Evolutionary conservation across 2,888 invertebrate species (phyloP).

Genomic region (Synanthedon formicaeformis): DNA sequence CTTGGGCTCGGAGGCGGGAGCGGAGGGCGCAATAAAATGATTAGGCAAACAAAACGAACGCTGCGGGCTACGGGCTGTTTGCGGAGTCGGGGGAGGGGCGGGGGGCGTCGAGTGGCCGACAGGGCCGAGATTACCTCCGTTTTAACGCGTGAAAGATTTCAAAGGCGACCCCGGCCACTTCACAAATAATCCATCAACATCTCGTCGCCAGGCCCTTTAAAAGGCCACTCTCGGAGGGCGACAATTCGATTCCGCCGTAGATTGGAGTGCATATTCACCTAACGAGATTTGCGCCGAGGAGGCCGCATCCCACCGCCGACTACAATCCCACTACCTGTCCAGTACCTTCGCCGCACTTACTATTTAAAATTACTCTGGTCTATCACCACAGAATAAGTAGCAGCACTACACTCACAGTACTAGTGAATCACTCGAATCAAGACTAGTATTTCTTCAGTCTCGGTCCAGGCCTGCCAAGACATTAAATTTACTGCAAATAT

Average conservation of each 20-base stretch:
- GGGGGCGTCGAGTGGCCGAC: slow-evolving; percentile 10
- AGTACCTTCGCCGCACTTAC: neutral
- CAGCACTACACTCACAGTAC: no score
- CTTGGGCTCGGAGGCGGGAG: slow-evolving; percentile 12
- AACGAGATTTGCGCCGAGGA: slow-evolving; percentile 41
- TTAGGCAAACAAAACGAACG: slow-evolving; percentile 60
- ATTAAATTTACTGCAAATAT: no score
- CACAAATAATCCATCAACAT: slow-evolving; percentile 67
- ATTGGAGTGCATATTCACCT: slow-evolving; percentile 64
- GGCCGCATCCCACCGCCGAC: slow-evolving; percentile 5
- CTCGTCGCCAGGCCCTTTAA: slow-evolving; percentile 40
- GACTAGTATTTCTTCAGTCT: no score
- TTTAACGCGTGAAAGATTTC: slow-evolving; percentile 69
- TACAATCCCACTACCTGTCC: neutral
- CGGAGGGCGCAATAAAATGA: slow-evolving; percentile 47
- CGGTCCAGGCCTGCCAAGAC: no score
- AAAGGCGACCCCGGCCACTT: slow-evolving; percentile 61
- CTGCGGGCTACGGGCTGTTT: slow-evolving; percentile 36
- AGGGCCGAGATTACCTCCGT: slow-evolving; percentile 58
- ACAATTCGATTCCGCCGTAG: slow-evolving; percentile 55
- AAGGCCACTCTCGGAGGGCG: slow-evolving; percentile 37
- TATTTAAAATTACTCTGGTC: no score
- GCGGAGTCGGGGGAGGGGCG: slow-evolving; percentile 12
- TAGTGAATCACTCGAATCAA: no score
- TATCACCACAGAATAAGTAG: no score